A percentile compares a stretch with the other conserved stretches of the same genome.
Conservation (phyloP, 2,888 invertebrate genomes). For the Hypomecis punctinalis region DNA sequence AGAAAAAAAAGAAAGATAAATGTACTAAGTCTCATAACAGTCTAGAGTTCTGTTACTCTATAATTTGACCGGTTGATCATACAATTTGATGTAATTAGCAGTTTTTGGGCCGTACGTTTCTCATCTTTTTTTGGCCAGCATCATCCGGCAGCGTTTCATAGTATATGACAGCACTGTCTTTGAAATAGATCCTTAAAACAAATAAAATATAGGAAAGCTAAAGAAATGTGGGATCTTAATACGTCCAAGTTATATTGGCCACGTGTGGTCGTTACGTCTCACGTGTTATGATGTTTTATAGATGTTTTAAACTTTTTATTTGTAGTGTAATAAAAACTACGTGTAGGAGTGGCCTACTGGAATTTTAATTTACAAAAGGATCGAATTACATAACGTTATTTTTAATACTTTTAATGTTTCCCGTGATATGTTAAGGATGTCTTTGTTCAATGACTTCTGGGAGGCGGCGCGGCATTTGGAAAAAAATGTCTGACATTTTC, state of each 20-base stretch:
- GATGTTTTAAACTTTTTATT: slow-evolving; percentile 38
- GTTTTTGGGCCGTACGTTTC: too few species aligned
- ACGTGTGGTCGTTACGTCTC: slow-evolving; percentile 34
- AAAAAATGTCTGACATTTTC: slow-evolving; percentile 6
- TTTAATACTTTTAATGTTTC: slow-evolving; percentile 33
- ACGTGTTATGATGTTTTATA: slow-evolving; percentile 38
- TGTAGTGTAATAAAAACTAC: slow-evolving; percentile 39
- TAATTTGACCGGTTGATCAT: too few species aligned
- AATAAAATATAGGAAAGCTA: slow-evolving; percentile 8
- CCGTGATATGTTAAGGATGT: slow-evolving; percentile 26
- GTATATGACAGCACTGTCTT: too few species aligned
- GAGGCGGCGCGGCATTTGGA: slow-evolving; percentile 3
- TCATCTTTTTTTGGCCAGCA: too few species aligned
- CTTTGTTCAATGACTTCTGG: slow-evolving; percentile 18
- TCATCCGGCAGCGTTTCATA: too few species aligned
- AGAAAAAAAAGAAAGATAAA: too few species aligned
- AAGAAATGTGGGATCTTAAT: slow-evolving; percentile 13
- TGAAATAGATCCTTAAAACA: not conserved
- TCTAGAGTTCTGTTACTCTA: too few species aligned
- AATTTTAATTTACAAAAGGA: slow-evolving; percentile 38
- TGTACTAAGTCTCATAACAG: too few species aligned
- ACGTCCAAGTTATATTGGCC: slow-evolving; percentile 26
- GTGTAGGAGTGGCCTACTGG: slow-evolving; percentile 44
- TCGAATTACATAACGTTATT: slow-evolving; percentile 34
- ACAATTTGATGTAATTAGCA: too few species aligned